phyloP scores from a whole-genome alignment of 1,140 invertebrate species.

The Lamellibrachia luymesi region DNA sequence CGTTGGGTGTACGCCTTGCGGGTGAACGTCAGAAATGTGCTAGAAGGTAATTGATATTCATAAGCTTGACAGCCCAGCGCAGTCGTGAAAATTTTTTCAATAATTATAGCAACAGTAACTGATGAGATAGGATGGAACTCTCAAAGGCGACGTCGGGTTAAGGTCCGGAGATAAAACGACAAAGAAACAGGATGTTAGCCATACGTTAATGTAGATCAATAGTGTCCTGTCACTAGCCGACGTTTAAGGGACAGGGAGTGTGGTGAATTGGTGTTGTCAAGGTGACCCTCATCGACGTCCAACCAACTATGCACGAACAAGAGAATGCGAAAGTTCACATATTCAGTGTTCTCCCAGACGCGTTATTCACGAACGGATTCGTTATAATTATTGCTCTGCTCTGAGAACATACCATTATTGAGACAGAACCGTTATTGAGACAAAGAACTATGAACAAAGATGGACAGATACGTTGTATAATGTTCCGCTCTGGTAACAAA shows the following conservation, averaged over 20 bases:
- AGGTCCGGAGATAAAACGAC: background rate
- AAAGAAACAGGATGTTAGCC: background rate
- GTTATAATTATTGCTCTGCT: no score
- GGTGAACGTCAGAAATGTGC: no score
- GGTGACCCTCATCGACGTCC: background rate
- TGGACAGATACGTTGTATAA: background rate
- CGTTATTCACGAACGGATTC: background rate
- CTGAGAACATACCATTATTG: no score
- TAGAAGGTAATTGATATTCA: background rate
- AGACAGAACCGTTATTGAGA: no score
- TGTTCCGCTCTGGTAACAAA: background rate
- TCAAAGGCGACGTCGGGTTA: background rate
- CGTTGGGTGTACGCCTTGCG: no score
- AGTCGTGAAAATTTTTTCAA: background rate
- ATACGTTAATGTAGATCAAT: background rate
- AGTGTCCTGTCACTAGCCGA: background rate
- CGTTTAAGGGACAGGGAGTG: background rate
- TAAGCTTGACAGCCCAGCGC: background rate
- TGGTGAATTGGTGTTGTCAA: background rate
- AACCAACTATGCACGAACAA: background rate
- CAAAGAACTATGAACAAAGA: no score
- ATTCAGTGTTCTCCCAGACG: background rate
- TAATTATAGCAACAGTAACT: background rate
- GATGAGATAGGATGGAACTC: background rate
- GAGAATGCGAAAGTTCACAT: background rate